Percentiles rank a stretch among this genome's conserved stretches.
phyloP scores from a whole-genome alignment of 2,113 vertebrate species.

The Notarius lentiginosus region DNA sequence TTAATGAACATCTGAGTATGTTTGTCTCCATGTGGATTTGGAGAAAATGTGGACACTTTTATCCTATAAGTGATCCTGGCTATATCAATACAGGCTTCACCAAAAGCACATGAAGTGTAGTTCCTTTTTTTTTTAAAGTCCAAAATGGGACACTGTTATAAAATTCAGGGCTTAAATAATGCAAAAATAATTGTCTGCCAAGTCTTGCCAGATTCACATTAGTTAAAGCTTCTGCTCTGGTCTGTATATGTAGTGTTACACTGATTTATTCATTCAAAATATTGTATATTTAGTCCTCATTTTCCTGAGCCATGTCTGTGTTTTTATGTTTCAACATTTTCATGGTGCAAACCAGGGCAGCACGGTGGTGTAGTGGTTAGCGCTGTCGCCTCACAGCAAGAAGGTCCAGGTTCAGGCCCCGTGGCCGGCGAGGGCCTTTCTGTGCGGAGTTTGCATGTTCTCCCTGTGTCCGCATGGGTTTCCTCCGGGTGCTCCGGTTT shows the following conservation, averaged over 20 bases:
- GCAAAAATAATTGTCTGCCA: not conserved
- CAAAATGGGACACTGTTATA: not conserved
- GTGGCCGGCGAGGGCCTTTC: too few relatives aligned
- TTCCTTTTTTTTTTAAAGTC: not conserved
- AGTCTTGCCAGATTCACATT: not conserved
- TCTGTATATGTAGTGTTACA: not conserved
- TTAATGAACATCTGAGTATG: not conserved
- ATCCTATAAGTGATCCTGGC: not conserved
- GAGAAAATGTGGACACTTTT: not conserved
- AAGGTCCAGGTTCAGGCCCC: too few relatives aligned
- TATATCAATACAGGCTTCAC: not conserved
- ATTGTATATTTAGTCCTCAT: not conserved
- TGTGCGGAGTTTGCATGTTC: too few relatives aligned
- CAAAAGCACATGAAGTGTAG: not conserved
- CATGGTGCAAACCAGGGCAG: too few relatives aligned
- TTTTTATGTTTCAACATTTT: not conserved
- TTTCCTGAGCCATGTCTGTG: not conserved
- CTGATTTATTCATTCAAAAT: constrained; percentile 22
- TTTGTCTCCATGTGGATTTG: not conserved
- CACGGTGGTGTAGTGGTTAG: too few relatives aligned
- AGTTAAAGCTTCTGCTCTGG: constrained; percentile 23
- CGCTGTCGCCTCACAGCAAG: too few relatives aligned
- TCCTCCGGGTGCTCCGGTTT: too few relatives aligned
- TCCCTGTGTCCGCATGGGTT: too few relatives aligned
- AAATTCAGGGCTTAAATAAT: constrained; percentile 11